phyloP scores from a whole-genome alignment of 2,797 vertebrate species.

The Saguinus oedipus region DNA sequence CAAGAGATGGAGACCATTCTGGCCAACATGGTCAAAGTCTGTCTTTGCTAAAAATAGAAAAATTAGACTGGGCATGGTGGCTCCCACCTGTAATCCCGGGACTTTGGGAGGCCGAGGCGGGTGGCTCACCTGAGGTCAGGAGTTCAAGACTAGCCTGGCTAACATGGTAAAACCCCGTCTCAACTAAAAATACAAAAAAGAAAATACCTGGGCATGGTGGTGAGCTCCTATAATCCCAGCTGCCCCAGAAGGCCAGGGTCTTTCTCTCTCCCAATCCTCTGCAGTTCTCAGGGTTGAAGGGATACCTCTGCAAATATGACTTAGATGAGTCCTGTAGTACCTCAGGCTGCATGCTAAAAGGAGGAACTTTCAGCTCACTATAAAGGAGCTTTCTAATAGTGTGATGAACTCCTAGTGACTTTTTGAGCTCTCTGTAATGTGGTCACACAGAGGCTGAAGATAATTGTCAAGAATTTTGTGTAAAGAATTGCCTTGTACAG shows the following conservation, averaged over 20 bases:
- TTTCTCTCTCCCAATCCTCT: not conserved
- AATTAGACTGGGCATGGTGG: too few relatives aligned
- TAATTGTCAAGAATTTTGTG: not conserved
- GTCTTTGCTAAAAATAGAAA: too few relatives aligned
- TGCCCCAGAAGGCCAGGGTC: not conserved
- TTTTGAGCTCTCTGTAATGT: not conserved
- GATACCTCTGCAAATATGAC: not conserved
- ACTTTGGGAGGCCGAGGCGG: too few relatives aligned
- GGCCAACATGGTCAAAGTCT: too few relatives aligned
- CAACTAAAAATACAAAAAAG: too few relatives aligned
- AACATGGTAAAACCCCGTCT: too few relatives aligned
- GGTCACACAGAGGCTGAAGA: slow-evolving; percentile 2
- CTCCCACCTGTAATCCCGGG: too few relatives aligned
- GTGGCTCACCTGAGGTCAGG: too few relatives aligned
- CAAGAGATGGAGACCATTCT: too few relatives aligned
- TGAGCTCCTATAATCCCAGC: too few relatives aligned
- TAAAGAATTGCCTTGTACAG: not conserved
- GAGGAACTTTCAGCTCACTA: not conserved
- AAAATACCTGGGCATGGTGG: too few relatives aligned
- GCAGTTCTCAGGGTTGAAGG: not conserved
- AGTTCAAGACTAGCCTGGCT: too few relatives aligned
- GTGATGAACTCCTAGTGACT: not conserved
- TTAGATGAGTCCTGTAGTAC: not conserved
- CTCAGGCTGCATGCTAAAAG: not conserved
- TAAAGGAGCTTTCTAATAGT: not conserved